phyloP scores from a whole-genome alignment of 2,113 vertebrate genomes.

The Chlamydotis undulata region DNA sequence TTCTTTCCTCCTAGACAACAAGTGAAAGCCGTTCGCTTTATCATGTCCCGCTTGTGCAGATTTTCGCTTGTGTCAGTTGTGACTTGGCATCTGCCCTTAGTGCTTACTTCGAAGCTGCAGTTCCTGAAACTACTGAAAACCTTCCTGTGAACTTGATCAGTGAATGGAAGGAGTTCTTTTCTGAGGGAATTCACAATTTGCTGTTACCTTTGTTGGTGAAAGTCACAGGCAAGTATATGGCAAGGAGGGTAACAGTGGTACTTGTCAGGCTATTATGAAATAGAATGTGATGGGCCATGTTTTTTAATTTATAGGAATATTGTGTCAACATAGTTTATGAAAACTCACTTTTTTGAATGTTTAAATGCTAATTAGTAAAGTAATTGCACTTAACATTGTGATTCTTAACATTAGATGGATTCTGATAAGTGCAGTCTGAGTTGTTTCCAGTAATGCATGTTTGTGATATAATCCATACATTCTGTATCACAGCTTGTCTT shows the following conservation, averaged over 20 bases:
- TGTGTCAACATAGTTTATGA: not conserved
- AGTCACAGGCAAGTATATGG: slow-evolving; percentile 81
- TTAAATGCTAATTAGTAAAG: not conserved
- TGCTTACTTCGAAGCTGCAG: slow-evolving; percentile 81
- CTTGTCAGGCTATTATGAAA: not conserved
- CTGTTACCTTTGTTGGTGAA: slow-evolving; percentile 88
- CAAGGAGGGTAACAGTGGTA: not conserved
- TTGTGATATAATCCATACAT: not conserved
- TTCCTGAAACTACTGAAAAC: slow-evolving; percentile 67
- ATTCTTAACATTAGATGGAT: not conserved
- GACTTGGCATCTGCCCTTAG: slow-evolving; percentile 83
- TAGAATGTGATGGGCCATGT: not conserved
- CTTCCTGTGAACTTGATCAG: slow-evolving; percentile 83
- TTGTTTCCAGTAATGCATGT: not conserved
- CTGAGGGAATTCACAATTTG: slow-evolving; percentile 89
- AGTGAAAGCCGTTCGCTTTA: slow-evolving; percentile 81
- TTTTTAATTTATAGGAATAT: not conserved
- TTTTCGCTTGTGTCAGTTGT: slow-evolving; percentile 88
- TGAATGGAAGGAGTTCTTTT: slow-evolving; percentile 95
- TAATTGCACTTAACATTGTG: not conserved
- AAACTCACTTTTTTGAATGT: not conserved
- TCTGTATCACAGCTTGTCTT: not conserved
- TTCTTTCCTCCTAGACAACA: slow-evolving; percentile 77
- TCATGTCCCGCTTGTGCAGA: slow-evolving; percentile 85
- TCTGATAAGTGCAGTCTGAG: not conserved